Evolutionary conservation across 2,888 invertebrate species (phyloP).

Genomic region (Neocrepidodera transversa): DNA sequence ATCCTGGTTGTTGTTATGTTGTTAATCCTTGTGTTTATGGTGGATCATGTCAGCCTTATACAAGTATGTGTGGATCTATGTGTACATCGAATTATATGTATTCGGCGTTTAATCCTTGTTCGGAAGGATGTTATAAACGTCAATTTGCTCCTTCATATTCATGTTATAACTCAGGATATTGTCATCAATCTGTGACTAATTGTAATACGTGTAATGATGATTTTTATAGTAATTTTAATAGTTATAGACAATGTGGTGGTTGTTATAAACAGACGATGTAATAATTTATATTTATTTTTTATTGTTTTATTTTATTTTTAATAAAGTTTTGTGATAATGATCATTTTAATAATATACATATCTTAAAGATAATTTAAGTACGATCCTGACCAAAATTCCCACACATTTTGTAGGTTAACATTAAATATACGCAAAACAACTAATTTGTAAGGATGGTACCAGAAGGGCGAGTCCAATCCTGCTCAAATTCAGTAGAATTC

Average conservation of each 20-base stretch:
- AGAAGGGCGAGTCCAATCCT: too few relatives aligned
- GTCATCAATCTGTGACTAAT: constrained; percentile 6
- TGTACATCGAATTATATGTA: constrained; percentile 20
- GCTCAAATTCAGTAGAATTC: too few relatives aligned
- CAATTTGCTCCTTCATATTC: constrained; percentile 16
- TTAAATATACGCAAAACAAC: too few relatives aligned
- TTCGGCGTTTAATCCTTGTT: constrained; percentile 33
- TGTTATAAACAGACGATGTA: constrained; percentile 35
- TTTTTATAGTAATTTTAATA: constrained; percentile 36
- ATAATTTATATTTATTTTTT: too few relatives aligned
- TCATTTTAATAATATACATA: too few relatives aligned
- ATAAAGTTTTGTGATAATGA: too few relatives aligned
- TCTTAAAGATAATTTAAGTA: too few relatives aligned
- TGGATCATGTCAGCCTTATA: neutral
- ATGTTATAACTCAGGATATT: constrained; percentile 24
- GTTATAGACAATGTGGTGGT: constrained; percentile 38
- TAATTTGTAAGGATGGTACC: too few relatives aligned
- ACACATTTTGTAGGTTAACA: too few relatives aligned
- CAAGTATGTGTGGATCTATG: neutral
- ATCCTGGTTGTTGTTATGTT: constrained; percentile 6
- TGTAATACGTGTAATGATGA: constrained; percentile 36
- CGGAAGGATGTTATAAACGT: constrained; percentile 33
- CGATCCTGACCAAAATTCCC: too few relatives aligned
- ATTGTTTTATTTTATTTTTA: too few relatives aligned
- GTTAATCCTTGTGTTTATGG: constrained; percentile 10